Evolutionary conservation across 2,797 vertebrate species (phyloP), one percentile per base, ranked within the genome.

Genomic region (Silurus aristotelis): DNA sequence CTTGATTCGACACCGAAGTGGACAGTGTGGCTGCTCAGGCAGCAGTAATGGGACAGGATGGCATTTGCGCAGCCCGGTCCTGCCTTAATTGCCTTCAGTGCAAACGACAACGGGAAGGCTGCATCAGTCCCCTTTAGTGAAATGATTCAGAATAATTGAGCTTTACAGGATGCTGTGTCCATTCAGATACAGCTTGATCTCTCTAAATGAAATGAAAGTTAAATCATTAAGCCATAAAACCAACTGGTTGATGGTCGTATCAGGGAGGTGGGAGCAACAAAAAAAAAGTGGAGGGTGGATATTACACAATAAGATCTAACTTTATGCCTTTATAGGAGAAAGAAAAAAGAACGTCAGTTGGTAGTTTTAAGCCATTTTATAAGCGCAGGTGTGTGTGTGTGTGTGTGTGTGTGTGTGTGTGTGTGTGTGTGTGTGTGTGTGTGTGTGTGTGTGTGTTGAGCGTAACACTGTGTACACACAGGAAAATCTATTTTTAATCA

Each of bases 91-190:
- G 89, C 90, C 90, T 87, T 90, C 89, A 89, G 83, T 85, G 86
- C 58, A 88, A 58, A 88, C 83, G 89, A 83, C 86, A 80, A 89
- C 91, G 91, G 90, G 90, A 91, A 90, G 89, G 91, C 90, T 90
- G 89, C 93, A 92, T 93, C 92, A 93, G 91, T 90, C 86, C 89
- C 88, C 89, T 93, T 93, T 94, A 93, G 94, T 95, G 95, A 94
- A 95, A 95, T 96, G 95, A 93, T 94, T 93, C 94, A 94, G 95
- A 95, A 95, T 93, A 93, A 95, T 95, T 86, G 89, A 82, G 91
- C 80, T 68, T 82, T 89, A 90, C 92, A 93, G 93, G 92, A 93
- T 93, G 89, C 89, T 2, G 58, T 83, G 91, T 71, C 68, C 85
- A 52, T 87, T 80, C 85, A 76, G 80, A 85, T 58, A 25, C 46